Evolutionary conservation across 2,797 vertebrate genomes (phyloP), one percentile per base, ranked within the genome.

Genomic region (Malacoraja senta): DNA sequence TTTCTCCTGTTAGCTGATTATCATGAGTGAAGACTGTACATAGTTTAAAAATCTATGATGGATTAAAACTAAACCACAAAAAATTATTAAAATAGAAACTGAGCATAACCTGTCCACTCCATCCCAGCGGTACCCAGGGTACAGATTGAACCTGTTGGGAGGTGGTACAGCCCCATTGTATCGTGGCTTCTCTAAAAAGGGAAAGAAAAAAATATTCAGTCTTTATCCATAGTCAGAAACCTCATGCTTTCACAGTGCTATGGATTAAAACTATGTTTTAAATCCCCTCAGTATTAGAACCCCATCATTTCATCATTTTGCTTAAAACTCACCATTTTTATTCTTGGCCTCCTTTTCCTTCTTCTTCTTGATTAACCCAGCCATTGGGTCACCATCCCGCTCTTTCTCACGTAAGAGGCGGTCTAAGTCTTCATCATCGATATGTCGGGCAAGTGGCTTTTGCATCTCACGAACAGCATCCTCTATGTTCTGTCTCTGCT

Each of bases 321-420:
- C 79, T 35, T 58, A 74, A 76, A 76, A 76, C 71, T 58, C 38
- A 29, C 90, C 90, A 76, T 92, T 92, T 94, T 96, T 96, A 10
- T 95, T 96, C 93, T 97, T 97, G 71, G 53, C 94, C 93, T 96
- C 97, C 93, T 97, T 97, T 72, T 97, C 97, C 65, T 97, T 98
- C 94, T 97, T 98, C 93, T 98, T 99, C 93, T 97, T 97, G 80
- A 99, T 97, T 95, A 99, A 97, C 0, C 96, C 97, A 1, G 98
- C 98, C 99, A 99, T 99, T 0, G 99, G 98, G 96, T 99, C 99
- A 1, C 99, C 99, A 0, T 99, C 99, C 72, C 99, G 97, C 95
- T 98, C 97, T 91, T 98, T 97, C 4, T 99, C 99, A 93, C 99
- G 96, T 95, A 99, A 96, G 98, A 99, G 98, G 21, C 95, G 96